A percentile compares a stretch with the other conserved stretches of the same genome.
Conservation (phyloP, 2,113 vertebrate species). For the Leptobrachium ailaonicum region DNA sequence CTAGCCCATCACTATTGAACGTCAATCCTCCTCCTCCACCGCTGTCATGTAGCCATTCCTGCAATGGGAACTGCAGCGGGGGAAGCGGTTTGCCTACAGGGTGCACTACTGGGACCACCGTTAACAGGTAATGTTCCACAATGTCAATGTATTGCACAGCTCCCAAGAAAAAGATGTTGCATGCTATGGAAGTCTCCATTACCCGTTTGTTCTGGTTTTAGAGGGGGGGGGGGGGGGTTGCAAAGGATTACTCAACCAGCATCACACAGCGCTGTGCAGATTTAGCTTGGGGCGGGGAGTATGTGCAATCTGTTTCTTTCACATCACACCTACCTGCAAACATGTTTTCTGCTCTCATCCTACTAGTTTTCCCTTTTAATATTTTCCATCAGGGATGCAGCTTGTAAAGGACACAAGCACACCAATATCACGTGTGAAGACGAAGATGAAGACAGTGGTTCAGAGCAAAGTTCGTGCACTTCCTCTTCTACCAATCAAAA, state of each 20-base stretch:
- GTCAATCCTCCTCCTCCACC: slow-evolving; percentile 77
- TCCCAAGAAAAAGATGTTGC: too few relatives aligned
- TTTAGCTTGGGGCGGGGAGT: too few relatives aligned
- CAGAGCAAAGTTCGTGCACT: slow-evolving; percentile 95
- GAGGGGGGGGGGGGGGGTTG: too few relatives aligned
- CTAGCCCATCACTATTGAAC: slow-evolving; percentile 86
- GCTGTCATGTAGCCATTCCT: slow-evolving; percentile 86
- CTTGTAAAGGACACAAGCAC: slow-evolving; percentile 94
- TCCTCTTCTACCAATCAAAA: slow-evolving; percentile 96
- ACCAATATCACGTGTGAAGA: slow-evolving; percentile 80
- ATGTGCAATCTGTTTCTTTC: too few relatives aligned
- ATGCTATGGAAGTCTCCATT: too few relatives aligned
- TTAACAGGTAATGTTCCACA: slow-evolving; percentile 80
- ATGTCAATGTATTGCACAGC: too few relatives aligned
- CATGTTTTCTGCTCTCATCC: too few relatives aligned
- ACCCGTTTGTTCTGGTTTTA: too few relatives aligned
- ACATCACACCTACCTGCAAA: too few relatives aligned
- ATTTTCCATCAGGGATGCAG: slow-evolving; percentile 76
- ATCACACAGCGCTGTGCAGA: too few relatives aligned
- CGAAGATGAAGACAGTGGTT: slow-evolving; percentile 98
- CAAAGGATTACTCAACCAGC: too few relatives aligned
- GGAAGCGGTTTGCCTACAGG: slow-evolving; percentile 71
- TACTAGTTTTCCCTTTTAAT: not conserved
- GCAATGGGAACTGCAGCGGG: slow-evolving; percentile 87
- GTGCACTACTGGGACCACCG: slow-evolving; percentile 57